Percentiles rank a stretch among this genome's conserved stretches.
phyloP scores from a whole-genome alignment of 2,797 vertebrate genomes.

The Alfaro cultratus region DNA sequence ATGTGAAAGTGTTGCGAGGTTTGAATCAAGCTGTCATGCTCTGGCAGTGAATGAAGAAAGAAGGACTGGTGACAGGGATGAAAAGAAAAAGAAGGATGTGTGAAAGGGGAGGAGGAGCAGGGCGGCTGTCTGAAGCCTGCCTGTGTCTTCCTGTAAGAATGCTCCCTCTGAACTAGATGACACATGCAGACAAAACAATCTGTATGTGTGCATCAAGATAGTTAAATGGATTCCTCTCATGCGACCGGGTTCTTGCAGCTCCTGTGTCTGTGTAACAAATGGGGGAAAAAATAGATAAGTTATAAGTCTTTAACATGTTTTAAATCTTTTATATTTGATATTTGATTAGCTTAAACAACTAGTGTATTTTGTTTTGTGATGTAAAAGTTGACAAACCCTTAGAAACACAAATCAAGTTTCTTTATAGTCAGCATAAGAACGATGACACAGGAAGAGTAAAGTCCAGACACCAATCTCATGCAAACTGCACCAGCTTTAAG shows the following conservation, averaged over 20 bases:
- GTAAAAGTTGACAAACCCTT: neutral
- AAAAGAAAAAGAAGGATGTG: conserved; percentile 30
- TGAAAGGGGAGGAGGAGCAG: conserved; percentile 10
- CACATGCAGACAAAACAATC: conserved; percentile 72
- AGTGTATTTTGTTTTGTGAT: neutral
- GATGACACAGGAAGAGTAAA: neutral
- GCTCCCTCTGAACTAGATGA: conserved; percentile 72
- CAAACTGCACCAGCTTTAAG: neutral
- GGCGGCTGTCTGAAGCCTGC: conserved; percentile 52
- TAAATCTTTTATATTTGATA: neutral
- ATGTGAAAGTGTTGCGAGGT: conserved; percentile 17
- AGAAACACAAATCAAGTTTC: neutral
- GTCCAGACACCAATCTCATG: neutral
- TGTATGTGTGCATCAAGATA: conserved; percentile 55
- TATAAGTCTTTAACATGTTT: neutral
- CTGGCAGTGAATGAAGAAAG: conserved; percentile 8
- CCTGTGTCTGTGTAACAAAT: conserved; percentile 2
- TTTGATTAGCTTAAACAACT: neutral
- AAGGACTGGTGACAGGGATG: conserved; percentile 15
- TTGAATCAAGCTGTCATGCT: conserved; percentile 21
- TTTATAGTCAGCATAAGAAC: neutral
- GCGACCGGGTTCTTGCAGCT: neutral
- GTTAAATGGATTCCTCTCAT: conserved; percentile 55
- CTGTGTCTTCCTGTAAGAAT: conserved; percentile 73
- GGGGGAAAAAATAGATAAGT: neutral